These are phyloP conservation scores for Tachypleus tridentatus DNA, from an alignment of 1,140 invertebrate species.

Conservation along the genomic window DNA sequence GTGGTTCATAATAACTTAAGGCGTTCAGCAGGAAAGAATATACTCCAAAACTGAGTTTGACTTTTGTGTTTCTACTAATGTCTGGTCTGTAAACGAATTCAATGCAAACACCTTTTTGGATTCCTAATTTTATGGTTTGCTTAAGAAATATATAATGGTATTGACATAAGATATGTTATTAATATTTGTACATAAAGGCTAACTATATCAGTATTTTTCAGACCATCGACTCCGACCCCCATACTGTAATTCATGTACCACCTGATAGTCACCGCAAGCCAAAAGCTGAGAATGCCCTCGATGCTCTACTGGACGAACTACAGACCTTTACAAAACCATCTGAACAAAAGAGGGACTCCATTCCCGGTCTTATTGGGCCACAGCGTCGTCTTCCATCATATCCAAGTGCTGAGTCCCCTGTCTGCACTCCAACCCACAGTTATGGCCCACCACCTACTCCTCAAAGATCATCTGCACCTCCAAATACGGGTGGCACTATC, in stretches of 20 bases:
- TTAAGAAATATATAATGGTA: no score
- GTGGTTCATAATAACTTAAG: no score
- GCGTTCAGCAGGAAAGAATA: no score
- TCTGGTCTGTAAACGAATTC: no score
- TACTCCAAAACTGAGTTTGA: no score
- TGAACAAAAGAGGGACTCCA: constrained; percentile 17
- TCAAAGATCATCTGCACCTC: constrained; percentile 6
- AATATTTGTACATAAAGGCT: no score
- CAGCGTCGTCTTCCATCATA: constrained; percentile 29
- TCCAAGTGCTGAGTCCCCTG: constrained; percentile 28
- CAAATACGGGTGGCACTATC: constrained; percentile 8
- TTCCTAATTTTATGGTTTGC: no score
- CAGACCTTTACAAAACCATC: constrained; percentile 51
- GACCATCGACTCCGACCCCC: constrained; percentile 23
- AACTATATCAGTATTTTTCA: constrained; percentile 6
- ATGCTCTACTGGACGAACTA: constrained; percentile 84
- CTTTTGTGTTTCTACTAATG: no score
- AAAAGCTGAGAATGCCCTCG: constrained; percentile 82
- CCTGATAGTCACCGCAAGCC: constrained; percentile 21
- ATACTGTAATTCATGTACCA: constrained; percentile 26
- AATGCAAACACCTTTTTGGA: no score
- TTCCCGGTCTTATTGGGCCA: constrained; percentile 20
- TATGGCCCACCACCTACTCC: constrained; percentile 9
- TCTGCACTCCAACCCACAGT: constrained; percentile 16
- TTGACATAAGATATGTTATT: no score